Conservation (phyloP, 2,888 invertebrate genomes). For the Globia sparganii region DNA sequence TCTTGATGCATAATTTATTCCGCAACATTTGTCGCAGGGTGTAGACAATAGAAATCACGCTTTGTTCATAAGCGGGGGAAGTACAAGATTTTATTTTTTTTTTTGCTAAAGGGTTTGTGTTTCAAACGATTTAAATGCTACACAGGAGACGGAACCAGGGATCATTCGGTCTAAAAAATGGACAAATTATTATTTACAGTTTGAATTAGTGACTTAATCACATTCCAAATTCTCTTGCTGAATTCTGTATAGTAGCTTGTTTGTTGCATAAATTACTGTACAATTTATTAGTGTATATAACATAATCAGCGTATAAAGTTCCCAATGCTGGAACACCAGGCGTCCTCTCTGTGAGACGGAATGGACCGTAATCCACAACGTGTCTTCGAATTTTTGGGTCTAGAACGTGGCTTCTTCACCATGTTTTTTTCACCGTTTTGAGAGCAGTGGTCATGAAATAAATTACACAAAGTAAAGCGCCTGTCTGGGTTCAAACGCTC, state of each 20-base stretch:
- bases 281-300: not conserved
- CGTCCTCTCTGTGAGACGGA: not conserved
- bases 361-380: not conserved
- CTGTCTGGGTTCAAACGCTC: not conserved
- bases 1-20: slow-evolving; percentile 31
- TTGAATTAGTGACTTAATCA: not conserved
- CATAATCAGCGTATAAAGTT: not conserved
- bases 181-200: not conserved
- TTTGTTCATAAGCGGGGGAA: slow-evolving; percentile 14
- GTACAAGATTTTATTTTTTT: slow-evolving; percentile 19
- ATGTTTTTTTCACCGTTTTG: not conserved
- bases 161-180: not conserved
- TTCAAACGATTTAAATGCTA: slow-evolving; percentile 6
- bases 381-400: not conserved
- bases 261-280: not conserved
- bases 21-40: slow-evolving; percentile 58
- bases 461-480: not conserved
- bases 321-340: not conserved
- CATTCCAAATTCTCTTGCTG: not conserved
- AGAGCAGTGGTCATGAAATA: not conserved
- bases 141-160: not conserved
- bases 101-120: slow-evolving; percentile 7
- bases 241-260: not conserved
- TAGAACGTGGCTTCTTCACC: not conserved
- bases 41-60: slow-evolving; percentile 36